A percentile compares a stretch with the other conserved stretches of the same genome.
These are phyloP conservation scores for Conus canariensis DNA, from an alignment of 2,888 invertebrate species.

Conservation along the genomic window DNA sequence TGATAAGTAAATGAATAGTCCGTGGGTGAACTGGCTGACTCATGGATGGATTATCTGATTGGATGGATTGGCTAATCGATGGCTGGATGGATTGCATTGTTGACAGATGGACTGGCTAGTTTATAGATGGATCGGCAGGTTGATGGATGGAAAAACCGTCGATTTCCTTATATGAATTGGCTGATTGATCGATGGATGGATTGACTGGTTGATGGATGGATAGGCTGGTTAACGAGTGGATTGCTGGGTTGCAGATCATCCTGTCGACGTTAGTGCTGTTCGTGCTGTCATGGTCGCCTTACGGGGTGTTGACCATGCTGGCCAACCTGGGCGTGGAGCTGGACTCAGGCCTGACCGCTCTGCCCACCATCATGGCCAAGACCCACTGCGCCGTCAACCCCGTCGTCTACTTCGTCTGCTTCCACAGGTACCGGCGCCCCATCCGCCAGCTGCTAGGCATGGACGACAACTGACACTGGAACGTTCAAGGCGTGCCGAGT, in stretches of 20 bases:
- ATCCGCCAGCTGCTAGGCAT: conserved; percentile 33
- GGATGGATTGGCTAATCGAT: too few relatives aligned
- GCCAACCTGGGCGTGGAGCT: conserved; percentile 38
- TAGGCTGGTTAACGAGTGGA: too few relatives aligned
- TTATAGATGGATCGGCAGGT: too few relatives aligned
- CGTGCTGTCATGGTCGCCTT: conserved; percentile 43
- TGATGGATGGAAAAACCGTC: too few relatives aligned
- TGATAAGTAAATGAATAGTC: too few relatives aligned
- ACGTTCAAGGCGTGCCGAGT: not conserved
- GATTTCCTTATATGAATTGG: too few relatives aligned
- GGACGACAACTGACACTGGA: not conserved
- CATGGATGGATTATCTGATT: too few relatives aligned
- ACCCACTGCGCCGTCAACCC: conserved; percentile 49
- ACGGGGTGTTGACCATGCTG: conserved; percentile 44
- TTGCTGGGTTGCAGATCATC: conserved; percentile 36
- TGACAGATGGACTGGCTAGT: too few relatives aligned
- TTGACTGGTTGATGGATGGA: too few relatives aligned
- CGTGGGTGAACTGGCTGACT: too few relatives aligned
- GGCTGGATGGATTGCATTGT: too few relatives aligned
- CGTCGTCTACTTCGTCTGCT: conserved; percentile 47
- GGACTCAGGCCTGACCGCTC: conserved; percentile 23
- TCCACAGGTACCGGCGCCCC: conserved; percentile 34
- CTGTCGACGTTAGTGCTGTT: conserved; percentile 40
- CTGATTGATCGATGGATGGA: too few relatives aligned
- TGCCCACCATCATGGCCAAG: conserved; percentile 55